Conservation (phyloP, 2,113 vertebrate species). For the Vulpes lagopus region DNA sequence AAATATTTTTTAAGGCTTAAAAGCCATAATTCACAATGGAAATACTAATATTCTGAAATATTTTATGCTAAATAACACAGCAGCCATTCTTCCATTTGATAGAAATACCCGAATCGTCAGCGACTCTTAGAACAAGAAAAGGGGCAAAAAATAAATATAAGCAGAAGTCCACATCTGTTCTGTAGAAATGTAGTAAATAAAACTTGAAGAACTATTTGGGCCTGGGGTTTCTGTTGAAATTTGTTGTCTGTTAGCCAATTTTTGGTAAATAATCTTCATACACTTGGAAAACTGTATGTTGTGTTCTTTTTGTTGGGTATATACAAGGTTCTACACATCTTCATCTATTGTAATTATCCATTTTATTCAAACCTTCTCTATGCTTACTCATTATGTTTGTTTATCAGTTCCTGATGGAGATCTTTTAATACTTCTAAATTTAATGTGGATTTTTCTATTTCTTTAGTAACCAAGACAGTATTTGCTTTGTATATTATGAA, state of each 20-base stretch:
- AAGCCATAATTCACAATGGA: neutral
- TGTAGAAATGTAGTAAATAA: neutral
- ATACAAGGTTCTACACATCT: neutral
- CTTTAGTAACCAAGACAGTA: neutral
- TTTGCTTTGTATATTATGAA: neutral
- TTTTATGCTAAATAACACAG: neutral
- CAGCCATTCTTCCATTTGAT: neutral
- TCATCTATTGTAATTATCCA: neutral
- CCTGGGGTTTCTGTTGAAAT: neutral
- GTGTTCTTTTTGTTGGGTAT: neutral
- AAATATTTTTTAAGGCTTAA: neutral
- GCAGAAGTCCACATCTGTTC: neutral
- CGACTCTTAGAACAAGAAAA: neutral
- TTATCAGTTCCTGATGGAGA: neutral
- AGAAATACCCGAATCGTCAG: neutral
- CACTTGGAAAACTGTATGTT: neutral
- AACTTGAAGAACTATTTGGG: neutral
- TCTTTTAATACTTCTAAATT: neutral
- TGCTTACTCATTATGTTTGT: neutral
- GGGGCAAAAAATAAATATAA: neutral
- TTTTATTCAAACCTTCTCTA: too few relatives aligned
- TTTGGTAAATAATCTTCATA: neutral
- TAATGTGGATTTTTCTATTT: neutral
- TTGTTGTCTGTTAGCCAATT: neutral
- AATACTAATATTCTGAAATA: neutral